These are phyloP conservation scores for Echeneis naucrates DNA, from an alignment of 2,797 vertebrate genomes.

Conservation along the genomic window DNA sequence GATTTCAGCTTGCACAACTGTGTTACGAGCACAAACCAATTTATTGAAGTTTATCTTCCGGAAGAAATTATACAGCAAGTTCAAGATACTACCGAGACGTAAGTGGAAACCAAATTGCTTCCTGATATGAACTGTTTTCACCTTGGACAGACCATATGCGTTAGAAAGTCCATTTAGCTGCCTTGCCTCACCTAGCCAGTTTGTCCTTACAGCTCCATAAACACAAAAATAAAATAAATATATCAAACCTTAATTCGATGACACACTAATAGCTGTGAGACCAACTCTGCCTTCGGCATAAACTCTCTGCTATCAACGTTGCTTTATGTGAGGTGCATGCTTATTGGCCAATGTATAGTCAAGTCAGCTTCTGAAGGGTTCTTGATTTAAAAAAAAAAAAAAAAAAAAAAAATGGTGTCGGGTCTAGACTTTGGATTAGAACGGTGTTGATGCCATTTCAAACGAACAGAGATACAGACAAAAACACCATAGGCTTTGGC, in stretches of 20 bases:
- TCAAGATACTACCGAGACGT: neutral
- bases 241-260: neutral
- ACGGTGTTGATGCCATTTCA: conserved; percentile 14
- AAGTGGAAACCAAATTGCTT: neutral
- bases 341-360: no score
- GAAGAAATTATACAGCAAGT: neutral
- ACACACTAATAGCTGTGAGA: neutral
- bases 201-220: neutral
- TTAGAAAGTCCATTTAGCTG: neutral
- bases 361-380: neutral
- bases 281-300: neutral
- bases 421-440: conserved; percentile 12
- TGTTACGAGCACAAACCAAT: conserved; percentile 2
- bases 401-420: neutral
- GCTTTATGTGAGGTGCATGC: neutral
- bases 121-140: neutral
- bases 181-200: neutral
- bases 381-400: no score
- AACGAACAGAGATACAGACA: conserved; percentile 8
- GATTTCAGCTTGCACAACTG: conserved; percentile 3
- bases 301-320: neutral
- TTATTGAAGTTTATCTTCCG: neutral
- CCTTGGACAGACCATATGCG: neutral
- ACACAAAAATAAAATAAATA: no score
- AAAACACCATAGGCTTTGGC: no score